Evolutionary conservation across 2,888 invertebrate species (phyloP), one percentile per base, ranked within the genome.

Genomic region (Tetanocera ferruginea): DNA sequence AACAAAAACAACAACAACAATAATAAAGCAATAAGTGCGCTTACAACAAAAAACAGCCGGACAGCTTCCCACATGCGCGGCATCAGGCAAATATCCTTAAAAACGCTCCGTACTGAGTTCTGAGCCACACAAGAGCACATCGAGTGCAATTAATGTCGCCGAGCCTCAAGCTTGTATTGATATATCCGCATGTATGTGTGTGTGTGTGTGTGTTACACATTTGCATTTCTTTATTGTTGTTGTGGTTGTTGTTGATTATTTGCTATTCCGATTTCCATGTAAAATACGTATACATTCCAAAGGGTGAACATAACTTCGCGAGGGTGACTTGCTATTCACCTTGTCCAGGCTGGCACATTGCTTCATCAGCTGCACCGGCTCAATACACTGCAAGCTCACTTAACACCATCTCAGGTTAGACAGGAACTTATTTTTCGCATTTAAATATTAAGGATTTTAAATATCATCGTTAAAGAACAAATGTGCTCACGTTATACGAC

Each of bases 61-160:
- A 34, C 52, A 34, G 55, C 66, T 75, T 75, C 75, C 52, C 75
- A 75, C 55, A 73, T 73, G 43, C 23, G 4, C 64, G 25, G n/a
- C 25, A 17, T 17, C 43, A 28, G 31, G 23, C 66, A 19, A 43
- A 43, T 43, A 43, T 43, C 23, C 55, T 49, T 43, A 25, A 34
- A n/a, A 19, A 34, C 31, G 25, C 34, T n/a, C 49, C 31, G 31
- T n/a, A 17, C 31, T 19, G 82, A 81, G 81, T 83, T 82, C 83
- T 83, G 83, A 82, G 85, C 87, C 87, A 84, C 86, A 87, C 84
- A 87, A 88, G 88, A 87, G 87, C 85, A 86, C 87, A 86, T 87
- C 85, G 86, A 87, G 88, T 87, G 87, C 87, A 88, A 88, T 87
- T 87, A 86, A 85, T 86, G 87, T 88, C 75, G 66, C 57, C 25